These are phyloP conservation scores for Dugesia japonica DNA, from an alignment of 2,888 invertebrate species.

Conservation along the genomic window DNA sequence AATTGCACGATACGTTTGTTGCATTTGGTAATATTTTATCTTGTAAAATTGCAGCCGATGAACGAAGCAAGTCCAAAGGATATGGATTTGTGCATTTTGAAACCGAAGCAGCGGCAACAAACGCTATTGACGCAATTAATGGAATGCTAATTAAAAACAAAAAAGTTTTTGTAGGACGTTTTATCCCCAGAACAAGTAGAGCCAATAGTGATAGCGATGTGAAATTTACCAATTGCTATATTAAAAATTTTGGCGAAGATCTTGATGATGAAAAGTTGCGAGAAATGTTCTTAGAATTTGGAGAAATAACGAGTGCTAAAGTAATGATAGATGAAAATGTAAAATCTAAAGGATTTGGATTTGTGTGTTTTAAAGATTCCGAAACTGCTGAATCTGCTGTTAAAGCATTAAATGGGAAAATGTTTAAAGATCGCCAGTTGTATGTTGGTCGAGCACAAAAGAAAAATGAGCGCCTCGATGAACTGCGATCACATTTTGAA, in stretches of 20 bases:
- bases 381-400: conserved; percentile 65
- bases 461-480: conserved; percentile 92
- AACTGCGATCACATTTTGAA: conserved; percentile 85
- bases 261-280: conserved; percentile 72
- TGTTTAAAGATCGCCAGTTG: conserved; percentile 47
- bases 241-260: conserved; percentile 93
- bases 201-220: conserved; percentile 93
- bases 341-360: conserved; percentile 73
- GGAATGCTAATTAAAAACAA: conserved; percentile 86
- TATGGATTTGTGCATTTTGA: conserved; percentile 98
- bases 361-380: conserved; percentile 90
- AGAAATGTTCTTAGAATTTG: conserved; percentile 78
- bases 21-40: conserved; percentile 95
- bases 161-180: conserved; percentile 75
- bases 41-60: conserved; percentile 84
- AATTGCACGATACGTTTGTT: conserved; percentile 95
- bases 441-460: conserved; percentile 96
- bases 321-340: conserved; percentile 60
- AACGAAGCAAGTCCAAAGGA: conserved; percentile 77
- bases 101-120: conserved; percentile 88
- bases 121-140: conserved; percentile 94
- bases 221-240: conserved; percentile 85
- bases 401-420: conserved; percentile 31
- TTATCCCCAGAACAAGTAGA: conserved; percentile 90
- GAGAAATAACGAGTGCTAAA: conserved; percentile 50